A percentile compares a stretch with the other conserved stretches of the same genome.
These are phyloP conservation scores for Pollenia labialis DNA, from an alignment of 2,888 invertebrate genomes.

Conservation along the genomic window DNA sequence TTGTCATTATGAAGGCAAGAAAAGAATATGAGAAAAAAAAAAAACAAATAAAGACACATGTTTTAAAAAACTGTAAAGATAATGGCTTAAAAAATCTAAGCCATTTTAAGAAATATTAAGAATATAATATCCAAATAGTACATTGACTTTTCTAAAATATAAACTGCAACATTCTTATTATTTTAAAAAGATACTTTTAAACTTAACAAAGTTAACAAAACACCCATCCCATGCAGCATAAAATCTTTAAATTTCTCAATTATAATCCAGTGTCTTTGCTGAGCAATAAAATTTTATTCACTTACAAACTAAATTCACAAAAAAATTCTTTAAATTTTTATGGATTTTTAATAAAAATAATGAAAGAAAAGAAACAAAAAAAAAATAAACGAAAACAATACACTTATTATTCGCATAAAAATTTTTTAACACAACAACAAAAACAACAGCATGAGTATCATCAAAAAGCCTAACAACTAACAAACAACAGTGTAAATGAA, in stretches of 20 bases:
- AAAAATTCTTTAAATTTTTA: constrained; percentile 26
- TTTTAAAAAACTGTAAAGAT: neutral
- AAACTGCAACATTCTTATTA: too few relatives aligned
- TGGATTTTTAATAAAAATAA: constrained; percentile 38
- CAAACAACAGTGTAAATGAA: constrained; percentile 59
- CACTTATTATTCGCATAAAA: constrained; percentile 35
- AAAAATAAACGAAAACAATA: constrained; percentile 4
- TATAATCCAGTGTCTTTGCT: neutral
- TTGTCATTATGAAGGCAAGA: constrained; percentile 37
- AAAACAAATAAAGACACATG: neutral
- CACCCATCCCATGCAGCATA: neutral
- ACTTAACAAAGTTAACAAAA: neutral
- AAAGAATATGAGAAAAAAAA: neutral
- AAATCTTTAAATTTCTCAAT: constrained; percentile 20
- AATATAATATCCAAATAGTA: neutral
- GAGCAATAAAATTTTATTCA: neutral
- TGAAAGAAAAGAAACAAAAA: neutral
- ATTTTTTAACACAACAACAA: neutral
- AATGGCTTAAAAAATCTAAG: too few relatives aligned
- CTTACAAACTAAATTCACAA: neutral
- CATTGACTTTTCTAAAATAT: neutral
- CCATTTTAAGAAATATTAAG: neutral
- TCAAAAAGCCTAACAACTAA: constrained; percentile 15
- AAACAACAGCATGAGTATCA: neutral
- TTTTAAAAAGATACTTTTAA: too few relatives aligned